These are phyloP conservation scores for Carposina sasakii DNA, from an alignment of 1,140 invertebrate genomes.

Conservation along the genomic window DNA sequence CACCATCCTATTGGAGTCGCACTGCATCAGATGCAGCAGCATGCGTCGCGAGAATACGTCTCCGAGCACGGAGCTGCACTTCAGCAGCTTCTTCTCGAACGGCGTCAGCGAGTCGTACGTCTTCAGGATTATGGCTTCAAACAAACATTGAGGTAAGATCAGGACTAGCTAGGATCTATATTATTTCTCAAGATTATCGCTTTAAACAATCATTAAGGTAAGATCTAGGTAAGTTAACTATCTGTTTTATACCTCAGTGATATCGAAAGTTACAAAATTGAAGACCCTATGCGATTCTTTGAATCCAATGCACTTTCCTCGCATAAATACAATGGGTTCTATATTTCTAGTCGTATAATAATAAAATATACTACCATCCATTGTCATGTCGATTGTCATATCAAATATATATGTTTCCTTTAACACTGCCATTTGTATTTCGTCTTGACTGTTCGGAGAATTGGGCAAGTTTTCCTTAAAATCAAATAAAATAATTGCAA, in stretches of 20 bases:
- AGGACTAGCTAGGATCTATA: too few species aligned
- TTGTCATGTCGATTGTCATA: conserved; percentile 41
- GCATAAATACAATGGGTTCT: too few species aligned
- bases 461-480: not conserved
- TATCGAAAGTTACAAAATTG: too few species aligned
- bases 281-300: too few species aligned
- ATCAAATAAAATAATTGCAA: not conserved
- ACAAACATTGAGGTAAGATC: too few species aligned
- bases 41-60: conserved; percentile 73
- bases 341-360: not conserved
- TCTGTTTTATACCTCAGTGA: too few species aligned
- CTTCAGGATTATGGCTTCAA: conserved; percentile 44
- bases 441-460: conserved; percentile 22
- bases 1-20: conserved; percentile 56
- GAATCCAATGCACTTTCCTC: too few species aligned
- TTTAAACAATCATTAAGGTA: too few species aligned
- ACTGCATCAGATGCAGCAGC: conserved; percentile 70
- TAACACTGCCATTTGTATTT: conserved; percentile 43
- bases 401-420: conserved; percentile 32
- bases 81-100: conserved; percentile 75
- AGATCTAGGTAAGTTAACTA: too few species aligned
- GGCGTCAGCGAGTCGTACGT: conserved; percentile 74
- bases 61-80: conserved; percentile 75
- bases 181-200: too few species aligned
- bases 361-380: conserved; percentile 36